These are phyloP conservation scores for Helicoverpa zea DNA, from an alignment of 1,140 invertebrate species.

Conservation along the genomic window DNA sequence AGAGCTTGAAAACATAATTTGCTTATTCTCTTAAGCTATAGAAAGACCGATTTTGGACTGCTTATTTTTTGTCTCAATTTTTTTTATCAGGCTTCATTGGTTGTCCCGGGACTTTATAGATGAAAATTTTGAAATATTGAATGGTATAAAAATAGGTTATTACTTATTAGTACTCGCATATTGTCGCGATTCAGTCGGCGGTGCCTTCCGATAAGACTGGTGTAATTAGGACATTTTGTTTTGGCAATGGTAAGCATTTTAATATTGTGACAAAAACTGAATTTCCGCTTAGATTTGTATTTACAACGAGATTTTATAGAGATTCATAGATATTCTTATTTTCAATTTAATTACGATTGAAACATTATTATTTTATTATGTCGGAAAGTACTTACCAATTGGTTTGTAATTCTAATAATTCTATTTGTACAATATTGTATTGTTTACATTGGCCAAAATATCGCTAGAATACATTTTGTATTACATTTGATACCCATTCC, in stretches of 20 bases:
- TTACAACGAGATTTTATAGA: too few relatives aligned
- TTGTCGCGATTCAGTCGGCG: constrained; percentile 38
- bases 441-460: neutral
- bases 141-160: neutral
- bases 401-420: neutral
- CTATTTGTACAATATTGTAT: neutral
- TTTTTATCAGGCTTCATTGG: too few relatives aligned
- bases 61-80: too few relatives aligned
- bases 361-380: too few relatives aligned
- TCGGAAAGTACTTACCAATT: too few relatives aligned
- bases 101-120: too few relatives aligned
- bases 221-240: neutral
- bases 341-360: too few relatives aligned
- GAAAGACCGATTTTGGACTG: too few relatives aligned
- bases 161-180: constrained; percentile 44
- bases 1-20: neutral
- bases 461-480: constrained; percentile 1
- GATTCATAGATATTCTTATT: too few relatives aligned
- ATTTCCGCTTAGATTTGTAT: too few relatives aligned
- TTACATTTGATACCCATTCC: constrained; percentile 18
- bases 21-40: neutral
- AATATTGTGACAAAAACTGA: neutral
- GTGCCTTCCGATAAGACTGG: constrained; percentile 49
- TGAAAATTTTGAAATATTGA: too few relatives aligned
- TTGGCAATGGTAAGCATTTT: neutral